Percentiles rank a stretch among this genome's conserved stretches.
These are phyloP conservation scores for Cryptops parisi DNA, from an alignment of 2,888 invertebrate species.

Conservation along the genomic window DNA sequence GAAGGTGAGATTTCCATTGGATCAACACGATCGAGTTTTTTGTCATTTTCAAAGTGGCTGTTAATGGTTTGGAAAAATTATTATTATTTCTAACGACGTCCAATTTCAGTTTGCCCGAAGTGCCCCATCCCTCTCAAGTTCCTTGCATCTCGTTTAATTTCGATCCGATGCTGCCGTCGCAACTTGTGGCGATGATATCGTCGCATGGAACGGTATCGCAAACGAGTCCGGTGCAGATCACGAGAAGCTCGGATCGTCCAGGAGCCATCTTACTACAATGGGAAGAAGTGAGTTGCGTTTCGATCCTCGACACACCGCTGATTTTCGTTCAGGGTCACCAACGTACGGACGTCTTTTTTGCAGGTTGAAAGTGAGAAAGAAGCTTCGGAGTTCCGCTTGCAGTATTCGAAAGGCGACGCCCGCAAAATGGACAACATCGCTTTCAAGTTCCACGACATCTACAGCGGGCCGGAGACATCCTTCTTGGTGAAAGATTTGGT, in stretches of 20 bases:
- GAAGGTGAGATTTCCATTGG: neutral
- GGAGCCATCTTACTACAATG: neutral
- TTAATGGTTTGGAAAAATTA: too few relatives aligned
- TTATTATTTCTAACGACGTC: too few relatives aligned
- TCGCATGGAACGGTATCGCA: neutral
- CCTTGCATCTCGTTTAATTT: conserved; percentile 38
- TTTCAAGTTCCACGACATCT: conserved; percentile 33
- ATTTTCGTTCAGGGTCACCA: neutral
- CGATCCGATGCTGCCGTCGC: neutral
- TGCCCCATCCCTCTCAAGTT: conserved; percentile 41
- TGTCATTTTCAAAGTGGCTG: neutral
- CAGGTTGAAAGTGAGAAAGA: conserved; percentile 25
- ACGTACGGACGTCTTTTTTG: conserved; percentile 1
- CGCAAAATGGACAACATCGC: conserved; percentile 19
- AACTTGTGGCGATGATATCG: neutral
- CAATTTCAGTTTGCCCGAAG: conserved; percentile 41
- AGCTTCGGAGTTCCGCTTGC: conserved; percentile 26
- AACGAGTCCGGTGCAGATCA: neutral
- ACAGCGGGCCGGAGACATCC: conserved; percentile 36
- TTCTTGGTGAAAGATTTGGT: conserved; percentile 38
- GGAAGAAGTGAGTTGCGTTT: neutral
- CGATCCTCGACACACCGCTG: neutral
- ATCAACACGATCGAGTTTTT: neutral
- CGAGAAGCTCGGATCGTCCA: neutral
- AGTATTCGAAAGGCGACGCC: conserved; percentile 25